Evolutionary conservation across 1,140 invertebrate genomes (phyloP), one percentile per base, ranked within the genome.

Genomic region (Subanguina moxae): DNA sequence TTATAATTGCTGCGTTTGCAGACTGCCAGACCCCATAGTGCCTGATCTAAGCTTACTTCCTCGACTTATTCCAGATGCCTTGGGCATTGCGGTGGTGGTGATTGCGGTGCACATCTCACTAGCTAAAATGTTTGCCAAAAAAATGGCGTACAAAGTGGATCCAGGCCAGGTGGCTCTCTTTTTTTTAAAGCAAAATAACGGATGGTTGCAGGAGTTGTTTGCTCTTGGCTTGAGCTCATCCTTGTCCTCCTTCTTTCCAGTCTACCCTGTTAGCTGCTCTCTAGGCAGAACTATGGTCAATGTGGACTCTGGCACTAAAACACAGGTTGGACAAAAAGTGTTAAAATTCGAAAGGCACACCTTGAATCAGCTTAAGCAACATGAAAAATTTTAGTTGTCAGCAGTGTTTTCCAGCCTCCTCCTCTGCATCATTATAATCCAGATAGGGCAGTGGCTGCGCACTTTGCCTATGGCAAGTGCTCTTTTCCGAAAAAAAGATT

Each of bases 21-120:
- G 64, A n/a, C 64, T 66, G 1, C 64, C 64, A 13, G 19, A 7
- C 19, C 46, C 63, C 5, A n/a, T 45, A 27, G 11, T 84, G 21
- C 84, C 84, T 25, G 67, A 75, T 25, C 58, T 84, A 11, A 43
- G 71, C 45, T 23, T 85, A 9, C 48, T 84, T 9, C 63, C 73
- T 1, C 1, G 62, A 25, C 57, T 86, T 9, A 21, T 84, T 57
- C 56, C 64, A 0, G 76, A 85, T 67, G 81, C 82, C 15, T 76
- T 87, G 59, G 83, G 83, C 27, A 83, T 87, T 23, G 81, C 85
- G 19, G 82, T 88, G 30, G 82, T 88, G 32, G 80, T 84, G 63
- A 73, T 85, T 7, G 84, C 84, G 7, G 84, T 85, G 62, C 84
- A 85, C 52, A 83, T 85, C 66, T 85, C 85, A 17, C 78, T 86